phyloP scores from a whole-genome alignment of 2,797 vertebrate species.

The Cheirogaleus major region DNA sequence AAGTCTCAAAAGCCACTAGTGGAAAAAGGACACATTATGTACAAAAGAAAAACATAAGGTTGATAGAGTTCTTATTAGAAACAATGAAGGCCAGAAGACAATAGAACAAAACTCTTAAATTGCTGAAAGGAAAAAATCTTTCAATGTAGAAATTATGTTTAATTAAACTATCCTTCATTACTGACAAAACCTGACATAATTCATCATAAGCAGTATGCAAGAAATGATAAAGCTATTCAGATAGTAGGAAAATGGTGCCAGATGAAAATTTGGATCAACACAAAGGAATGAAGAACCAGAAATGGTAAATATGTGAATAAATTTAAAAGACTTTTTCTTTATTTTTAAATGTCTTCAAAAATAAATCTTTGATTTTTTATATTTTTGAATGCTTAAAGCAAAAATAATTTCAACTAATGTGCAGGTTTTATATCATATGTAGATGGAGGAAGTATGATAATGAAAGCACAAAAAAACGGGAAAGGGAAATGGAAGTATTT shows the following conservation, averaged over 20 bases:
- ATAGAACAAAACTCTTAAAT: neutral
- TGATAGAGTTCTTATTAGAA: neutral
- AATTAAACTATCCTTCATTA: neutral
- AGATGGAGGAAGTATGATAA: neutral
- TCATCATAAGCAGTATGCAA: neutral
- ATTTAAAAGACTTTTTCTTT: neutral
- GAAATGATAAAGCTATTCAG: neutral
- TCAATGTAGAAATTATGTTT: neutral
- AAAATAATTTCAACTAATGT: neutral
- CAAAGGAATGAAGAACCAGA: neutral
- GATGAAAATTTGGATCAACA: neutral
- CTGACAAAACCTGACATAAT: neutral
- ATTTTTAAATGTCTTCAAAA: conserved; percentile 14
- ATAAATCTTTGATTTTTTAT: neutral
- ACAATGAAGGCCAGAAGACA: neutral
- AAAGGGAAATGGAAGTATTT: too few species aligned
- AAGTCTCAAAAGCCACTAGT: neutral
- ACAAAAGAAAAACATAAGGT: neutral
- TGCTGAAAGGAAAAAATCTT: neutral
- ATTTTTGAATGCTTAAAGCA: neutral
- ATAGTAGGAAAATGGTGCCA: neutral
- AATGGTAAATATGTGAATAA: neutral
- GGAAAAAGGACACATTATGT: neutral
- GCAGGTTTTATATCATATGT: neutral
- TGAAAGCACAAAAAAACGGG: neutral